These are phyloP conservation scores for Zelleria hepariella DNA, from an alignment of 2,888 invertebrate genomes.

Conservation along the genomic window DNA sequence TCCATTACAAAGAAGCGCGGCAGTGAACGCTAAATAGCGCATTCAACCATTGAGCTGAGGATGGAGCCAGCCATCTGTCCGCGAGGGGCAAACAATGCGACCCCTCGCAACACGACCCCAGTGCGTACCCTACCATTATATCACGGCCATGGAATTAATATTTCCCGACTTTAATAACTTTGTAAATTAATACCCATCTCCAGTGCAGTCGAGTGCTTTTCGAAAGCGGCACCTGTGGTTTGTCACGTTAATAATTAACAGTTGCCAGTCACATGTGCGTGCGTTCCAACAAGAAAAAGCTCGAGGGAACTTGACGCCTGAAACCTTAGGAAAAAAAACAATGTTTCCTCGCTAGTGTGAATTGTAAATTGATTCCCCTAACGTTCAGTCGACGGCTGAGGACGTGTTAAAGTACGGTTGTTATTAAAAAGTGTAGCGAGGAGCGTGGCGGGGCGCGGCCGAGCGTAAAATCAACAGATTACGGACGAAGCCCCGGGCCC, in stretches of 20 bases:
- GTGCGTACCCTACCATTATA: conserved; percentile 46
- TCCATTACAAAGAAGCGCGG: conserved; percentile 68
- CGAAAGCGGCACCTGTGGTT: neutral
- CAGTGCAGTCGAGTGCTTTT: neutral
- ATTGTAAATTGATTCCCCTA: conserved; percentile 2
- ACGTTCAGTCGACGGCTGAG: conserved; percentile 20
- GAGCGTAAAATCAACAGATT: conserved; percentile 72
- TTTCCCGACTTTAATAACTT: neutral
- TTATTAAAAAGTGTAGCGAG: conserved; percentile 59
- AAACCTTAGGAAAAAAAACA: neutral
- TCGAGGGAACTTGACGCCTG: neutral
- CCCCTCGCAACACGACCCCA: conserved; percentile 57
- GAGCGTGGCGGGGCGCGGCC: conserved; percentile 36
- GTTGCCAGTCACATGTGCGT: neutral
- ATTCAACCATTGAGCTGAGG: conserved; percentile 50
- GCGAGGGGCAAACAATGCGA: conserved; percentile 59
- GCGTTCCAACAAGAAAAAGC: neutral
- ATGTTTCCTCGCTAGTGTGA: neutral
- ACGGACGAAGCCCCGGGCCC: conserved; percentile 44
- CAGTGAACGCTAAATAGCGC: conserved; percentile 68
- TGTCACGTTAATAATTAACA: neutral
- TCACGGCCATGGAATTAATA: conserved; percentile 1
- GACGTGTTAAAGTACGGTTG: conserved; percentile 57
- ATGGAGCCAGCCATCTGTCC: conserved; percentile 59
- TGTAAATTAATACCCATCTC: neutral